Base-by-base conservation (phyloP, 2,888 invertebrate species). In the Psococerastis gibbosa region DNA sequence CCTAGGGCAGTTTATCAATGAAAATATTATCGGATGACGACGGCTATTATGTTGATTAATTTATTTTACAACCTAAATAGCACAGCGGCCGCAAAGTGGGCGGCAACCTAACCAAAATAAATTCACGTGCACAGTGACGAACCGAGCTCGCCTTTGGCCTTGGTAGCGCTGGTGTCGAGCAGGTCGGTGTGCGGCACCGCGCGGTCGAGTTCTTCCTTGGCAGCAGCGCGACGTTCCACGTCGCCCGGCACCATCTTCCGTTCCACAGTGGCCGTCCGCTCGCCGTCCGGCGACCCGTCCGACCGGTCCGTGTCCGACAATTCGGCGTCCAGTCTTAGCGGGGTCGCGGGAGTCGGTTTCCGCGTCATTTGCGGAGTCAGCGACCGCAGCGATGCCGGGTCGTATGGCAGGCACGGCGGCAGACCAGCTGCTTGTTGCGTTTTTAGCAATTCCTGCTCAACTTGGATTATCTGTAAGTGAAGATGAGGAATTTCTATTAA, bases 341-440 rank as follows among this genome's bases (percentile, higher is more conserved):
- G 80, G 48, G 80, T 81, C 9, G 54, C 52, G 2, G 76, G 78
- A 45, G 80, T 75, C 47, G 50, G 76, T 42, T 76, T 70, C 3
- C 81, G 68, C 31, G 77, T 73, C 61, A 81, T 68, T 52, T 81
- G 81, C 20, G 83, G 83, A 2, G 83, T 83, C 46, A 79, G 67
- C 51, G 76, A 71, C 46, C 80, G 75, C 22, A 78, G 67, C 11
- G 75, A 78, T 43, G 79, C 73, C 56, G 70, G 71, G 52, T 85
- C 84, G 55, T 83, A 82, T 3, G 85, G 85, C 55, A 87, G 63
- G 57, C 75, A 74, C 45, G 81, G 76, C 0, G 84, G 83, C 46
- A 91, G 69, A 4, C 91, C 91, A 2, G 88, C 89, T 58, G 80
- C 80, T 56, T 80, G 76, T 60, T 89, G 89, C 0, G 88, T 88